phyloP scores from a whole-genome alignment of 2,113 vertebrate genomes.

The Lophochroa leadbeateri region DNA sequence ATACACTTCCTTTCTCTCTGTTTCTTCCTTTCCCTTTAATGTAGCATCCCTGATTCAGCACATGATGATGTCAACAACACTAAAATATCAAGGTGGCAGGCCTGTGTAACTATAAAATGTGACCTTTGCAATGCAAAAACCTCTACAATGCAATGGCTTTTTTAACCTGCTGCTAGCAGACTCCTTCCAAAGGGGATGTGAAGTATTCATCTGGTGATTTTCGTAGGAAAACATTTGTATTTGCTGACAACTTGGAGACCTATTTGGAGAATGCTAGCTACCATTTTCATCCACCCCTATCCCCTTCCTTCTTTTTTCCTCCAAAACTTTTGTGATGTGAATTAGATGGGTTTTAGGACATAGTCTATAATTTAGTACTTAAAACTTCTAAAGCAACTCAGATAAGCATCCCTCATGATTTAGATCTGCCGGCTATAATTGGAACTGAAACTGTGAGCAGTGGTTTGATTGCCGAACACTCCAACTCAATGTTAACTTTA shows the following conservation, averaged over 20 bases:
- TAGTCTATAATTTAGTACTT: background rate
- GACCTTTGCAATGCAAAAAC: background rate
- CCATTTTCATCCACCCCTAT: accelerated
- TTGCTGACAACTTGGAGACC: background rate
- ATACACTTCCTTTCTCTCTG: background rate
- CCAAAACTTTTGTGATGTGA: background rate
- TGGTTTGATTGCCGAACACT: background rate
- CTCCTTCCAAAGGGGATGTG: background rate
- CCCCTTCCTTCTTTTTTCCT: background rate
- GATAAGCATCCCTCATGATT: background rate
- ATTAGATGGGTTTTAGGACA: background rate
- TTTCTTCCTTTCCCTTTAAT: background rate
- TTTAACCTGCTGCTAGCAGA: background rate
- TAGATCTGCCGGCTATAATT: background rate
- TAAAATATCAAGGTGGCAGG: background rate
- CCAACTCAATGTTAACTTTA: background rate
- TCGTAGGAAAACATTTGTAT: accelerated
- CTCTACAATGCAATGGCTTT: background rate
- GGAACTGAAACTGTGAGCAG: background rate
- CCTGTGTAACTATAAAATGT: background rate
- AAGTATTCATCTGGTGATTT: background rate
- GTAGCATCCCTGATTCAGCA: background rate
- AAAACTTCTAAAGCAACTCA: background rate
- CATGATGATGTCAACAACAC: background rate
- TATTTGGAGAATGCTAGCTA: background rate